Evolutionary conservation across 2,888 invertebrate genomes (phyloP).

Genomic region (Hemaris fuciformis): DNA sequence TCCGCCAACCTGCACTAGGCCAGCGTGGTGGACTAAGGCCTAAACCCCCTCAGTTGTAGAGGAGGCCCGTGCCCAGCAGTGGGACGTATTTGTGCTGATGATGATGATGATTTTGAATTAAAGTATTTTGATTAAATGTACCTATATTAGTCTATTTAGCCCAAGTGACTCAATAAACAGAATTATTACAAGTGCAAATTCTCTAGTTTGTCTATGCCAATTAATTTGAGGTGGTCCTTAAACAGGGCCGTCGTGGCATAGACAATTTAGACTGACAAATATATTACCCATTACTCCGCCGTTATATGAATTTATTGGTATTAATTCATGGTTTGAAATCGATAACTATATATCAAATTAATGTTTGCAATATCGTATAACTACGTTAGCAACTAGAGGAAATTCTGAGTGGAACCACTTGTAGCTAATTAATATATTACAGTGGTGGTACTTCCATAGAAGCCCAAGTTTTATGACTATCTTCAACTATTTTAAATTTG

Average conservation of each 20-base stretch:
- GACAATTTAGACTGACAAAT: constrained; percentile 5
- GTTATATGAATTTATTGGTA: constrained; percentile 6
- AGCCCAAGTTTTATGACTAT: no score
- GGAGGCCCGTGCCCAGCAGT: no score
- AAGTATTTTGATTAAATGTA: no score
- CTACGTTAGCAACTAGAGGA: not conserved
- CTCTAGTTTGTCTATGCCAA: not conserved
- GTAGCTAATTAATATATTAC: not conserved
- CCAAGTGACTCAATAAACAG: not conserved
- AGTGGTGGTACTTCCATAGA: no score
- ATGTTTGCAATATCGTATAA: not conserved
- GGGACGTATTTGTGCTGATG: no score
- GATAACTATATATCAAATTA: constrained; percentile 3
- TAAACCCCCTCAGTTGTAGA: no score
- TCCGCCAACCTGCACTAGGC: no score
- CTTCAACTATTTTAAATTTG: no score
- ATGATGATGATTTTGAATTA: no score
- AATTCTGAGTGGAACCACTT: not conserved
- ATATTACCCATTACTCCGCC: not conserved
- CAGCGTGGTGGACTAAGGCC: no score
- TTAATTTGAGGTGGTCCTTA: constrained; percentile 4
- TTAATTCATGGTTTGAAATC: constrained; percentile 8
- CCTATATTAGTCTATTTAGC: no score
- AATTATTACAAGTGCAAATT: not conserved
- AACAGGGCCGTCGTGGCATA: not conserved